A percentile compares a stretch with the other conserved stretches of the same genome.
These are phyloP conservation scores for Ceratina japonica DNA, from an alignment of 1,140 invertebrate genomes.

Conservation along the genomic window DNA sequence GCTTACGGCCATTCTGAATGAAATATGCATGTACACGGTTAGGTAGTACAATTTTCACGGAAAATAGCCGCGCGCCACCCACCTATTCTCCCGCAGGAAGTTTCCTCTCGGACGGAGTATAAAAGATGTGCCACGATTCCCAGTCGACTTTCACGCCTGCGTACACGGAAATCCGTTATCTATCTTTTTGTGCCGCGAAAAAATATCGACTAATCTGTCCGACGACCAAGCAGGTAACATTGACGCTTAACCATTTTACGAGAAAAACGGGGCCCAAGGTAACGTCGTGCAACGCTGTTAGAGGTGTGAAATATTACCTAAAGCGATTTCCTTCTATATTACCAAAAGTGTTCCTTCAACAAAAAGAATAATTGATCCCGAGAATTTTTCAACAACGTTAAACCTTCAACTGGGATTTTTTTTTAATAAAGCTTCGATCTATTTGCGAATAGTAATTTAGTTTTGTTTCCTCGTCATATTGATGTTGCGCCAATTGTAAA, in stretches of 20 bases:
- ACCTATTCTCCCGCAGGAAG: constrained; percentile 25
- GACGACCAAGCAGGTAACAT: not conserved
- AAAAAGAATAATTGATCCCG: too few species aligned
- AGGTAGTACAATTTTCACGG: constrained; percentile 67
- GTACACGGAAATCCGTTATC: not conserved
- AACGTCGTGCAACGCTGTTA: not conserved
- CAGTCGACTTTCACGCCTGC: constrained; percentile 17
- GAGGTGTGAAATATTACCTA: too few species aligned
- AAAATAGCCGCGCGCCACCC: constrained; percentile 60
- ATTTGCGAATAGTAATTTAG: too few species aligned
- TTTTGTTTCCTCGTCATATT: too few species aligned
- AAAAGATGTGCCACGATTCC: constrained; percentile 26
- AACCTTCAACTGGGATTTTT: too few species aligned
- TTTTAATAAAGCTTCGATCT: too few species aligned
- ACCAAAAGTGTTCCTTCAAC: too few species aligned
- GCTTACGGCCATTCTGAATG: constrained; percentile 67
- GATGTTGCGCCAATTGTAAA: too few species aligned
- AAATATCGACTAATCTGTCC: not conserved
- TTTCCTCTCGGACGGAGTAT: constrained; percentile 39
- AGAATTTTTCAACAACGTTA: too few species aligned
- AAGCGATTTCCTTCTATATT: too few species aligned
- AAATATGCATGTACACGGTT: constrained; percentile 74
- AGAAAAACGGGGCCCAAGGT: not conserved
- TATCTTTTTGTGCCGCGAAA: too few species aligned
- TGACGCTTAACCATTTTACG: not conserved